Percentiles rank a stretch among this genome's conserved stretches.
Conservation (phyloP, 2,113 vertebrate species). For the Lepus europaeus region DNA sequence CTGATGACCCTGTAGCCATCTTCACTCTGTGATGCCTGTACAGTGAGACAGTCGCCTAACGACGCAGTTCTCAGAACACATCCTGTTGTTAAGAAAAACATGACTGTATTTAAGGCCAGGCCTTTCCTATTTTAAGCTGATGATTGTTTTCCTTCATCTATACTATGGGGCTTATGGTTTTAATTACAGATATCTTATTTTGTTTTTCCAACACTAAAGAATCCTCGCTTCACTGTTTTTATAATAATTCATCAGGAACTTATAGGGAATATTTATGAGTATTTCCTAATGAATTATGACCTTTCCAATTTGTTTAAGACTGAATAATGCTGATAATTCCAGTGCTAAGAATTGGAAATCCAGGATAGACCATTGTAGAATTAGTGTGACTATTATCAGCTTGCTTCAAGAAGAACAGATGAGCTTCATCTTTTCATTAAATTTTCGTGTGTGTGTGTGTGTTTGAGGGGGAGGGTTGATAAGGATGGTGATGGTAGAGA, state of each 20-base stretch:
- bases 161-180: constrained; percentile 50
- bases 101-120: background rate
- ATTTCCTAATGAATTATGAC: constrained; percentile 26
- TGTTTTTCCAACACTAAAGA: constrained; percentile 57
- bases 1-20: background rate
- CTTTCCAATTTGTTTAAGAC: constrained; percentile 7
- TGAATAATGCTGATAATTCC: background rate
- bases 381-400: background rate
- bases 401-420: background rate
- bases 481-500: too few species aligned
- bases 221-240: constrained; percentile 4
- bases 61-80: background rate
- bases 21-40: background rate
- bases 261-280: constrained; percentile 2
- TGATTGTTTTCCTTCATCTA: constrained; percentile 24
- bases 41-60: background rate
- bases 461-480: background rate
- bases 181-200: constrained; percentile 57
- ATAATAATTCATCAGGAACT: constrained; percentile 39
- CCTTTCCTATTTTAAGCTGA: constrained; percentile 39
- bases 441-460: background rate
- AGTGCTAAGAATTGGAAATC: background rate
- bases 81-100: too few species aligned
- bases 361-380: background rate
- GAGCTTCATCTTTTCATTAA: background rate